Conservation (phyloP, 2,888 invertebrate species). For the Aspidiotus rigidus region DNA sequence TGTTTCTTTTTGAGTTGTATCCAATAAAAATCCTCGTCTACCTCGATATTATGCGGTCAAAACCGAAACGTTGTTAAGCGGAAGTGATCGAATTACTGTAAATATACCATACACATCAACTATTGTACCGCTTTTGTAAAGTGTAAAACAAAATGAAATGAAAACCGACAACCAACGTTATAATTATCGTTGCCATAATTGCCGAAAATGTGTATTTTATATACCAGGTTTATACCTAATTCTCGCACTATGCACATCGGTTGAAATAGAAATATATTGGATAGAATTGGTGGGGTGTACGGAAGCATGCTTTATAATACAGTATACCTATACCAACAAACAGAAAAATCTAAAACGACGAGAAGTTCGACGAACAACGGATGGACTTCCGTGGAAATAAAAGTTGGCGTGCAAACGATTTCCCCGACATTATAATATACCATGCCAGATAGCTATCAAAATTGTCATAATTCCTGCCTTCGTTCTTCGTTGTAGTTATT, state of each 20-base stretch:
- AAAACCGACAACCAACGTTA: not conserved
- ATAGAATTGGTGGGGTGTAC: not conserved
- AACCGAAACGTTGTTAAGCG: not conserved
- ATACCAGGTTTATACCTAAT: too few species aligned
- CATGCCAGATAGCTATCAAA: constrained; percentile 13
- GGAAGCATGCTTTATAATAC: too few species aligned
- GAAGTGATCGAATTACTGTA: not conserved
- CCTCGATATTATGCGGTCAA: too few species aligned
- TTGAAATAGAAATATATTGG: not conserved
- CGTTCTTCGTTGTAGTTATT: not conserved
- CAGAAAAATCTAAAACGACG: constrained; percentile 14
- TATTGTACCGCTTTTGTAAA: too few species aligned
- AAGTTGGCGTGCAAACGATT: constrained; percentile 14
- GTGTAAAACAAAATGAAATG: not conserved
- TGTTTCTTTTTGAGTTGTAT: too few species aligned
- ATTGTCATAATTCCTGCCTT: constrained; percentile 24
- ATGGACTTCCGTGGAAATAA: constrained; percentile 26
- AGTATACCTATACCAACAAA: not conserved
- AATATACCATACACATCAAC: too few species aligned
- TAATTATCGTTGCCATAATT: not conserved
- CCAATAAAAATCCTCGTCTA: too few species aligned
- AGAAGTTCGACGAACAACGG: not conserved
- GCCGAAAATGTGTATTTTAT: not conserved
- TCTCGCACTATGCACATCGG: not conserved
- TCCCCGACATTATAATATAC: not conserved